Evolutionary conservation across 2,888 invertebrate genomes (phyloP), one percentile per base, ranked within the genome.

Genomic region (Cephus rjabovi): DNA sequence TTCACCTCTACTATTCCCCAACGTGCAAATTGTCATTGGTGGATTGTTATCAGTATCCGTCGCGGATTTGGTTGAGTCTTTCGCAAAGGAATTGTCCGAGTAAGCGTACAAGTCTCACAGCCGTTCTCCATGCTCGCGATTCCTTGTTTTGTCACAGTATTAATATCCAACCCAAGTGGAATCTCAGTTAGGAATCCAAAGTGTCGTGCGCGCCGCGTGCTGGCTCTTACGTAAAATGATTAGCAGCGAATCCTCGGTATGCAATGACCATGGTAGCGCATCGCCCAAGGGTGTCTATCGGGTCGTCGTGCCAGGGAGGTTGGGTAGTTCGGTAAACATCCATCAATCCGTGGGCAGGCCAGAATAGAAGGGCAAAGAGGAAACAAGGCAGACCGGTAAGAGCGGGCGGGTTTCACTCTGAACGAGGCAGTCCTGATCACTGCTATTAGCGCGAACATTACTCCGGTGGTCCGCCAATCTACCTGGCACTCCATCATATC

Each of bases 401-500:
- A 87, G 83, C 88, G 85, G 89, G 88, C 88, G 88, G 87, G 87
- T 87, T 56, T 89, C 86, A 84, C 87, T 86, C 86, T 86, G 87
- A 89, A 88, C 90, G 82, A 89, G 88, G 91, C 88, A 91, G 88
- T 91, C 56, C 91, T 93, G 93, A 93, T 93, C 92, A 93, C 93
- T 93, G 91, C 93, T 93, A 93, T 93, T 93, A 93, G 91, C 87
- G 88, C 92, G 88, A 89, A 90, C 91, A 92, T 92, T 91, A 92
- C 91, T 92, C 92, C 92, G 93, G 93, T 93, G 93, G 93, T 93
- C 93, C 89, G 87, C 86, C 90, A 87, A 90, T 91, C 90, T 90
- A 86, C 83, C 86, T 86, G 87, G 88, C 88, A 87, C 90, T 89
- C 87, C 86, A 88, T 90, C 88, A 87, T 89, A 87, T 85, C 83